Percentiles rank a stretch among this genome's conserved stretches.
Evolutionary conservation across 53 echinoderm and acorn worm genomes (phyloP).

Genomic region (Crossaster papposus): DNA sequence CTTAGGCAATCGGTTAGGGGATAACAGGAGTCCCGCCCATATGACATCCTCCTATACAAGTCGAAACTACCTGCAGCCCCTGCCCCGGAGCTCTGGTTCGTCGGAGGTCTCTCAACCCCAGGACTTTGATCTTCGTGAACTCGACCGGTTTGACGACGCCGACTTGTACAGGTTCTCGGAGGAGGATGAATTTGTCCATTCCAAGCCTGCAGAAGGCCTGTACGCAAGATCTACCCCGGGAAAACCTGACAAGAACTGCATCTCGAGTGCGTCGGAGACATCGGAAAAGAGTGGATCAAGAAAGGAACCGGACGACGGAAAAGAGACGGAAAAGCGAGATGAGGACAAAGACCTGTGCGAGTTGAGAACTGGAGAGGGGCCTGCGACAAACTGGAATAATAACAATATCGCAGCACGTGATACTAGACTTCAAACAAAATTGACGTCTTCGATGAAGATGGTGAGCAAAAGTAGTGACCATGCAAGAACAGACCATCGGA

Average conservation of each 20-base stretch:
- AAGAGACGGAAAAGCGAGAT: constrained; percentile 1
- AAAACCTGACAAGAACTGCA: background rate
- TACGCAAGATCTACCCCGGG: constrained; percentile 24
- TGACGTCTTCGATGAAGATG: background rate
- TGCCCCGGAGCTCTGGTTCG: constrained; percentile 3
- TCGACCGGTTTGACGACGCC: constrained; percentile 36
- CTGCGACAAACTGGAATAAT: constrained; percentile 39
- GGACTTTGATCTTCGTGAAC: constrained; percentile 26
- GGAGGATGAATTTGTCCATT: constrained; percentile 37
- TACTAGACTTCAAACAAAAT: background rate
- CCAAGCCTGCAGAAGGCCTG: constrained; percentile 38
- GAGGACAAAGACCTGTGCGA: constrained; percentile 1
- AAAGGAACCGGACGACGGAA: background rate
- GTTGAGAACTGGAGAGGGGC: background rate
- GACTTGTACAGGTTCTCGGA: constrained; percentile 45
- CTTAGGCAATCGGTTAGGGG: background rate
- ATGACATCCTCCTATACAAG: background rate
- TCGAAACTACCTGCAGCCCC: background rate
- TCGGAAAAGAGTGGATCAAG: background rate
- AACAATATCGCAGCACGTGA: background rate
- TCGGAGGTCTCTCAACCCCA: background rate
- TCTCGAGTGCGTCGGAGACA: background rate
- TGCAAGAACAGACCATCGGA: background rate
- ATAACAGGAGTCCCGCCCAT: background rate
- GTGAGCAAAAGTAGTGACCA: background rate